phyloP scores from a whole-genome alignment of 2,888 invertebrate genomes.

The Formica aserva region DNA sequence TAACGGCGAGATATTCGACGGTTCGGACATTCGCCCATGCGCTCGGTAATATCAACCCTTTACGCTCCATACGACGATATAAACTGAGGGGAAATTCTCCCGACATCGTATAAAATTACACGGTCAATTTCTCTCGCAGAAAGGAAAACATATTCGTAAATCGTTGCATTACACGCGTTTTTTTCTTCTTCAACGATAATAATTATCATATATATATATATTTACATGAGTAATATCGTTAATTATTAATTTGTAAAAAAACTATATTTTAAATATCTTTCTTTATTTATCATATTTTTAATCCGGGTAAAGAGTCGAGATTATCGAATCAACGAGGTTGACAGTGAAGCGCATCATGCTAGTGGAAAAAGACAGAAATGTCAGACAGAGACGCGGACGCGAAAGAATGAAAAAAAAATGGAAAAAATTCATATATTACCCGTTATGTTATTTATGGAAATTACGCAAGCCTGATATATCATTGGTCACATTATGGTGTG shows the following conservation, averaged over 20 bases:
- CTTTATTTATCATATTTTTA: neutral
- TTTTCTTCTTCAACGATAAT: neutral
- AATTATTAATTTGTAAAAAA: neutral
- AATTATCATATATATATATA: neutral
- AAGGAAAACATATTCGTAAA: neutral
- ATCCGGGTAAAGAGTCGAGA: constrained; percentile 13
- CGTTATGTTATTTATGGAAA: neutral
- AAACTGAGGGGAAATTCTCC: neutral
- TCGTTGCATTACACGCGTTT: neutral
- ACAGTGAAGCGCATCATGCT: neutral
- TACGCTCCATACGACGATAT: neutral
- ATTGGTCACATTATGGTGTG: neutral
- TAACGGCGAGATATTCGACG: neutral
- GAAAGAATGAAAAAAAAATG: neutral
- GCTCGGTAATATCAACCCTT: constrained; percentile 11
- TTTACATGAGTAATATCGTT: neutral
- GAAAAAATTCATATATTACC: neutral
- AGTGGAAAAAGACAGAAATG: constrained; percentile 15
- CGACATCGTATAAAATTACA: neutral
- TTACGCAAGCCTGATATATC: constrained; percentile 6
- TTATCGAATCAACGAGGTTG: neutral
- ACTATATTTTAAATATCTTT: neutral
- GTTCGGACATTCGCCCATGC: neutral
- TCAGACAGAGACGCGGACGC: neutral
- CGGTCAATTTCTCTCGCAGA: neutral